Evolutionary conservation across 2,888 invertebrate genomes (phyloP), one percentile per base, ranked within the genome.

Genomic region (Ophion obscuratus): DNA sequence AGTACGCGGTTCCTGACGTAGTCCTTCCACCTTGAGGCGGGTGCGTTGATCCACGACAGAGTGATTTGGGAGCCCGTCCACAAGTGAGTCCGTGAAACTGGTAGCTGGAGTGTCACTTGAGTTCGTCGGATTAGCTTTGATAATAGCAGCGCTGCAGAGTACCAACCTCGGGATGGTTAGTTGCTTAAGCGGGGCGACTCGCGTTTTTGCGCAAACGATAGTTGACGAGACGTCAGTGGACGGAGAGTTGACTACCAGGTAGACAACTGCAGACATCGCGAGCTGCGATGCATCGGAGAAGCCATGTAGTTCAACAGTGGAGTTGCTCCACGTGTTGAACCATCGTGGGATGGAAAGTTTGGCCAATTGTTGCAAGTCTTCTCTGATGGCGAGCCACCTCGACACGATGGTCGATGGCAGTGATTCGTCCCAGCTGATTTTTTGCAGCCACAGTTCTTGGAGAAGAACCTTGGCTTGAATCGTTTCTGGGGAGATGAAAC

Each of bases 41-140:
- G 85, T n/a, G 82, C 61, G 2, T 68, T 83, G 9, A 89, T 78
- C 89, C 88, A 89, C 5, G 90, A 71, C 67, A 89, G 81, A 10
- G 86, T 88, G 14, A 90, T 86, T 17, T 87, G 70, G n/a, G 90
- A 90, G 78, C 90, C 90, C 9, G 91, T 88, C 88, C 82, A 87
- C 4, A 70, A 40, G 47, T 57, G 47, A 11, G 71, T 53, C 17
- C 74, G 76, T 14, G 17, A 17, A 6, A 11, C 10, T 24, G 10
- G 2, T 17, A 81, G 44, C 1, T 62, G 20, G 20, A 83, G 59
- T 0, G 74, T 68, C 6, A 14, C 11, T 31, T 59, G n/a, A 10
- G 66, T 78, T 3, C 77, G 57, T 17, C 20, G 2, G 31, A 81
- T 24, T 2, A 81, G 70, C 57, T 61, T 2, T 44, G 74, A 44